Conservation (phyloP, 2,888 invertebrate species). For the Oeneis ivallda region DNA sequence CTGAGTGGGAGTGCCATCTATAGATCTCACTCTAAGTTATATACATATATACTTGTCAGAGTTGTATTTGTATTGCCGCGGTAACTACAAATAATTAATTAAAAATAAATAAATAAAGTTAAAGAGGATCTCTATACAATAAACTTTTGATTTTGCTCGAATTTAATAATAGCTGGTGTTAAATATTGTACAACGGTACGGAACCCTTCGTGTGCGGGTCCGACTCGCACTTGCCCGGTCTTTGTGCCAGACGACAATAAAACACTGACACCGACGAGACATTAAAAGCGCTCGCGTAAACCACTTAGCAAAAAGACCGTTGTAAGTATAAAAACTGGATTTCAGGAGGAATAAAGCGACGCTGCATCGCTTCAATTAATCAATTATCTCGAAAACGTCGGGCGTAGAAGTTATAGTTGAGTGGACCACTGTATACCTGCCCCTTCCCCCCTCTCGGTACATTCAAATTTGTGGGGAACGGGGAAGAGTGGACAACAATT, state of each 20-base stretch:
- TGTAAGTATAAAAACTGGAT: constrained; percentile 41
- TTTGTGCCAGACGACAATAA: constrained; percentile 31
- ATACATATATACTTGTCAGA: too few relatives aligned
- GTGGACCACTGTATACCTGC: constrained; percentile 37
- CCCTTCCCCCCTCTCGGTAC: constrained; percentile 25
- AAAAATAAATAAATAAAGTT: too few relatives aligned
- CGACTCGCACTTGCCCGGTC: too few relatives aligned
- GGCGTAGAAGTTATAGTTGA: constrained; percentile 50
- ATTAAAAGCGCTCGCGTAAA: constrained; percentile 38
- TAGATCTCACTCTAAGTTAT: too few relatives aligned
- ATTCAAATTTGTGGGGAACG: constrained; percentile 26
- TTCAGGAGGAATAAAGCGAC: constrained; percentile 39
- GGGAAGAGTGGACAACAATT: constrained; percentile 35
- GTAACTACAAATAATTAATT: too few relatives aligned
- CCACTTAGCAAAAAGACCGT: constrained; percentile 34
- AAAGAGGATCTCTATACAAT: too few relatives aligned
- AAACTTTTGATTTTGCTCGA: too few relatives aligned
- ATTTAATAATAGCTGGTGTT: too few relatives aligned
- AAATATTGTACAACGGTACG: too few relatives aligned
- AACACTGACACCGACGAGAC: constrained; percentile 29
- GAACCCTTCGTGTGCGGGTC: too few relatives aligned
- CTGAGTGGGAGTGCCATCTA: too few relatives aligned
- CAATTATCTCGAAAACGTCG: constrained; percentile 57
- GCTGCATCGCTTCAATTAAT: constrained; percentile 60
- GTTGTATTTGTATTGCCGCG: too few relatives aligned